Evolutionary conservation across 1,140 invertebrate species (phyloP).

Genomic region (Plutomurus gul): DNA sequence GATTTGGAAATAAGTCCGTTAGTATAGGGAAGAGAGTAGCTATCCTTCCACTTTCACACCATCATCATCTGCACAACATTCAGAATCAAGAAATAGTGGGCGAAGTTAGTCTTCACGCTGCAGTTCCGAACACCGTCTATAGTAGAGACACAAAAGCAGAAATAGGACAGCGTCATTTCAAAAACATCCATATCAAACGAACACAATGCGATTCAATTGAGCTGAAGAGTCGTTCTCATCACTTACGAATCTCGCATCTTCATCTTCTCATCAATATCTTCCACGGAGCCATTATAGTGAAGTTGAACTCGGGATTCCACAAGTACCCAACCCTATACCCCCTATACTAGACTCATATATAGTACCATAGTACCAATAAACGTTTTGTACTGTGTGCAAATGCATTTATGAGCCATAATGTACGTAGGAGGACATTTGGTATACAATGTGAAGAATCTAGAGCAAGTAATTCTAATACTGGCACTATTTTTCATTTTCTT

Average conservation of each 20-base stretch:
- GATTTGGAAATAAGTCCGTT: too few species aligned
- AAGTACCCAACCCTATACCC: not conserved
- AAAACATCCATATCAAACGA: not conserved
- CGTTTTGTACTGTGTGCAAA: too few species aligned
- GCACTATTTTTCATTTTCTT: too few species aligned
- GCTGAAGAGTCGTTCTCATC: conserved; percentile 3
- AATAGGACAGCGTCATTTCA: not conserved
- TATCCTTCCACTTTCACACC: too few species aligned
- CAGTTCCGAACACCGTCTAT: not conserved
- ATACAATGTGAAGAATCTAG: too few species aligned
- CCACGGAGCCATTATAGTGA: not conserved
- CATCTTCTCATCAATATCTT: not conserved
- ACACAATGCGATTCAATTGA: conserved; percentile 23
- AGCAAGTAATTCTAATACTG: too few species aligned
- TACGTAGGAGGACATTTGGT: not conserved
- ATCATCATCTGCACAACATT: too few species aligned
- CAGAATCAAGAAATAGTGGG: not conserved
- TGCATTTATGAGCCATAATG: not conserved
- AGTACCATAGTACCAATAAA: too few species aligned
- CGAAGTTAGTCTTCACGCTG: not conserved
- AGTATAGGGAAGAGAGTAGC: too few species aligned
- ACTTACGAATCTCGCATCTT: not conserved
- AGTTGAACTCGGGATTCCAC: not conserved
- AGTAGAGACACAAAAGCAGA: not conserved
- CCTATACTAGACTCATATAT: not conserved